Evolutionary conservation across 2,113 vertebrate genomes (phyloP).

Genomic region (Silurus meridionalis): DNA sequence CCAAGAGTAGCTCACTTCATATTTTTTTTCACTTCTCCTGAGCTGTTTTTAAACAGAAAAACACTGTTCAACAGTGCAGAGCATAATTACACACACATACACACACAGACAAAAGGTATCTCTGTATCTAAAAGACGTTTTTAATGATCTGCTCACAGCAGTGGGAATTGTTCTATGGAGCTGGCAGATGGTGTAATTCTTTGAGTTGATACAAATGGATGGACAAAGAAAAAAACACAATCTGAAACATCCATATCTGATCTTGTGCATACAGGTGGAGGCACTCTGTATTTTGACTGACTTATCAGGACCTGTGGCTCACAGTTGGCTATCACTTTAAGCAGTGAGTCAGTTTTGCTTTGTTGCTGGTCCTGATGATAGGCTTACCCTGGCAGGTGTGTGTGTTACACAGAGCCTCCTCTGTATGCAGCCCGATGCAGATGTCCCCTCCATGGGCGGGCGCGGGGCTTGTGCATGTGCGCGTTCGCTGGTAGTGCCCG

Average conservation of each 20-base stretch:
- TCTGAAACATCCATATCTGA: constrained; percentile 11
- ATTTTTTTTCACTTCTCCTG: constrained; percentile 64
- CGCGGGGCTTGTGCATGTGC: constrained; percentile 85
- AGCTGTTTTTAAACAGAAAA: constrained; percentile 24
- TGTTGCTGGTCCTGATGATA: not conserved
- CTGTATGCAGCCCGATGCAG: constrained; percentile 95
- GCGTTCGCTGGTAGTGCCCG: constrained; percentile 93
- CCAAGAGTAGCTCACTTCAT: constrained; percentile 60
- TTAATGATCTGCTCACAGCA: constrained; percentile 30
- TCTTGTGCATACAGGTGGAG: constrained; percentile 46
- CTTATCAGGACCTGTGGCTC: constrained; percentile 14
- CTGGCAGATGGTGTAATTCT: constrained; percentile 12
- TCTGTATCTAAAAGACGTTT: constrained; percentile 29
- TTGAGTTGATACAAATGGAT: constrained; percentile 10
- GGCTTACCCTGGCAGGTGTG: constrained; percentile 89
- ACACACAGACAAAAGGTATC: not conserved
- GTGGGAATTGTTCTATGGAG: not conserved
- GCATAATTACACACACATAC: constrained; percentile 27
- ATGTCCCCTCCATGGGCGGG: constrained; percentile 86
- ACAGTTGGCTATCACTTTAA: not conserved
- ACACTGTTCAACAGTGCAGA: constrained; percentile 33
- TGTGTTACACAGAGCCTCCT: constrained; percentile 94
- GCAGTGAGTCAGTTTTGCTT: not conserved
- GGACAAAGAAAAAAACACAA: not conserved
- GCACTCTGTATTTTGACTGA: not conserved